These are phyloP conservation scores for Phrynosoma blainvillii DNA, from an alignment of 2,113 vertebrate species.

Conservation along the genomic window DNA sequence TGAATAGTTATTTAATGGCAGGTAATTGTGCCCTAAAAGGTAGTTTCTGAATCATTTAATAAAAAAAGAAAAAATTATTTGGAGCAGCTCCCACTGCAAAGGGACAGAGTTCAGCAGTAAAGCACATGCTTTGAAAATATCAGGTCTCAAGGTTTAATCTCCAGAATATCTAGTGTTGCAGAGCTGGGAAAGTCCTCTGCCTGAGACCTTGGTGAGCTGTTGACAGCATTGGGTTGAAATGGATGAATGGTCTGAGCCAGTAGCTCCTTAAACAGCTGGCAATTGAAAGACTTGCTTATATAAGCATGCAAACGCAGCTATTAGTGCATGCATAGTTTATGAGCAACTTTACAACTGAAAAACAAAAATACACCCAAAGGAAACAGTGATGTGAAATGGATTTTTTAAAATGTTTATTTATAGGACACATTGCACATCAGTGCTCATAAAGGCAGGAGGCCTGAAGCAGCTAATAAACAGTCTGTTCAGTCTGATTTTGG, in stretches of 20 bases:
- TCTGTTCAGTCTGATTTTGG: neutral
- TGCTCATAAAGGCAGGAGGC: conserved; percentile 20
- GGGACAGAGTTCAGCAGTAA: neutral
- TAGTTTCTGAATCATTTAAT: neutral
- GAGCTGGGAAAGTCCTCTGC: neutral
- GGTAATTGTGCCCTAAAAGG: neutral
- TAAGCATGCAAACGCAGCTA: conserved; percentile 57
- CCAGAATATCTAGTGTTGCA: neutral
- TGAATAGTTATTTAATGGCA: neutral
- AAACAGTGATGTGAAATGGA: neutral
- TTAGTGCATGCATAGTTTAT: conserved; percentile 65
- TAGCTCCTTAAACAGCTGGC: rapidly evolving
- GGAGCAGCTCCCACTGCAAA: neutral
- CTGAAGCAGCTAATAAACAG: conserved; percentile 26
- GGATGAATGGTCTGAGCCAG: neutral
- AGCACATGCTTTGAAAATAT: neutral
- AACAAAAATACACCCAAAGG: conserved; percentile 16
- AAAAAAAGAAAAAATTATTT: neutral
- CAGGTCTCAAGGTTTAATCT: neutral
- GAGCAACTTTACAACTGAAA: conserved; percentile 4
- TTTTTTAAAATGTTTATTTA: conserved; percentile 32
- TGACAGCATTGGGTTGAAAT: neutral
- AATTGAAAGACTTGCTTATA: conserved; percentile 44
- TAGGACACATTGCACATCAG: neutral
- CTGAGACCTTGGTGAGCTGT: neutral